Evolutionary conservation across 2,888 invertebrate genomes (phyloP), one percentile per base, ranked within the genome.

Genomic region (Melolontha melolontha): DNA sequence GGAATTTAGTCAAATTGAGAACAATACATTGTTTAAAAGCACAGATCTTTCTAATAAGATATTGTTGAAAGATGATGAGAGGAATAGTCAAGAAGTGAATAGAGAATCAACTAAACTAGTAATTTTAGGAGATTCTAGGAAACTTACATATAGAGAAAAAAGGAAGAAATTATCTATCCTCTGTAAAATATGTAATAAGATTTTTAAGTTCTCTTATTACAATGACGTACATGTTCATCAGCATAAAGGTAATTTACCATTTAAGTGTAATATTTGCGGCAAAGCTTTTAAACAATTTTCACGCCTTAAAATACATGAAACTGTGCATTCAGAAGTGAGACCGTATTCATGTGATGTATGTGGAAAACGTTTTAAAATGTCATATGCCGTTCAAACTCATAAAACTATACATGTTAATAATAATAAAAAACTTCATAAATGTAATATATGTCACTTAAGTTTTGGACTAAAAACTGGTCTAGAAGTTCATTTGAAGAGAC

Each of bases 331-430:
- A 14, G 54, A 29, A 10, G 54, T 40, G 54, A 22, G 54, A 39
- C 54, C 54, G 8, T 54, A 14, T 16, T 39, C 39, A 12, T 54
- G 54, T 39, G 54, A 54, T 54, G 39, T n/a, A n/a, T n/a, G n/a
- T n/a, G n/a, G n/a, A n/a, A n/a, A n/a, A n/a, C n/a, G n/a, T n/a
- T n/a, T n/a, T n/a, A 54, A 54, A n/a, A 39, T 40, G 1, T 12
- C 10, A 12, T 14, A 40, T 11, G 54, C 40, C 11, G 10, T 54
- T 10, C 5, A 17, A 5, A 10, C 40, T 4, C 54, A 54, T 16
- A 40, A 16, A 17, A 16, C 39, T 10, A 40, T 54, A 5, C 54
- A 54, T 54, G 39, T 40, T 5, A 40, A 54, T 12, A 16, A 14
- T 5, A n/a, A n/a, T n/a, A n/a, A n/a, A n/a, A 34, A 17, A 14